Percentiles rank a stretch among this genome's conserved stretches.
phyloP scores from a whole-genome alignment of 2,888 invertebrate genomes.

The Trissolcus brochymenae region DNA sequence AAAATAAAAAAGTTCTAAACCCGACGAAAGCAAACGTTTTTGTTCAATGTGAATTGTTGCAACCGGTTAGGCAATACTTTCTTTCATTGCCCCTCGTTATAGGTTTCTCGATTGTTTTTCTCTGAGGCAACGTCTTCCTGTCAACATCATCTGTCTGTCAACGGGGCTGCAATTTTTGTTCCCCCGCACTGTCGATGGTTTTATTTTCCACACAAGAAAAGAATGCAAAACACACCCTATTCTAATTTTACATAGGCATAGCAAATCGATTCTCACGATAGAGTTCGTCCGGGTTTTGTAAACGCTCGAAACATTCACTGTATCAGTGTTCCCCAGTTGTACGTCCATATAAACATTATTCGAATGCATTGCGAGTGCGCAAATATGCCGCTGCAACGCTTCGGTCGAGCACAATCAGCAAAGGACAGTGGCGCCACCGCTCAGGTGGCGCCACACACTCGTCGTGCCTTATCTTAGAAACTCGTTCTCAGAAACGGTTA shows the following conservation, averaged over 20 bases:
- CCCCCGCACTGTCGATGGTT: background rate
- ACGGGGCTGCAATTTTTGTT: constrained; percentile 16
- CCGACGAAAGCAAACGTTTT: constrained; percentile 30
- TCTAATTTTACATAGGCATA: constrained; percentile 37
- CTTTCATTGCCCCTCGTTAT: constrained; percentile 30
- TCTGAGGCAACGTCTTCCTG: constrained; percentile 6
- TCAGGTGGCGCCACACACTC: no score
- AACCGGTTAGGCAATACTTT: constrained; percentile 40
- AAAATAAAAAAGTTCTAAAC: constrained; percentile 6
- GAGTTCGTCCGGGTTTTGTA: constrained; percentile 31
- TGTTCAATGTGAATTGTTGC: constrained; percentile 35
- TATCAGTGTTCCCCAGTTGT: constrained; percentile 18
- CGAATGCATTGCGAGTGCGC: constrained; percentile 23
- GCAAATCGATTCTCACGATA: constrained; percentile 42
- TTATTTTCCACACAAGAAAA: background rate
- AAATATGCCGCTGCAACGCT: constrained; percentile 31
- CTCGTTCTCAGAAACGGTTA: background rate
- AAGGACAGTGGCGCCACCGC: constrained; percentile 21
- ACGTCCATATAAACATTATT: constrained; percentile 36
- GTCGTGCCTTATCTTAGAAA: background rate
- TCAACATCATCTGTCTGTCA: background rate
- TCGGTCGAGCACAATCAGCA: background rate
- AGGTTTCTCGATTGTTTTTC: constrained; percentile 28
- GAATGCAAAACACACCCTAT: constrained; percentile 5
- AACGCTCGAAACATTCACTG: constrained; percentile 37